Evolutionary conservation across 2,888 invertebrate species (phyloP), one percentile per base, ranked within the genome.

Genomic region (Drosophila diplacantha): DNA sequence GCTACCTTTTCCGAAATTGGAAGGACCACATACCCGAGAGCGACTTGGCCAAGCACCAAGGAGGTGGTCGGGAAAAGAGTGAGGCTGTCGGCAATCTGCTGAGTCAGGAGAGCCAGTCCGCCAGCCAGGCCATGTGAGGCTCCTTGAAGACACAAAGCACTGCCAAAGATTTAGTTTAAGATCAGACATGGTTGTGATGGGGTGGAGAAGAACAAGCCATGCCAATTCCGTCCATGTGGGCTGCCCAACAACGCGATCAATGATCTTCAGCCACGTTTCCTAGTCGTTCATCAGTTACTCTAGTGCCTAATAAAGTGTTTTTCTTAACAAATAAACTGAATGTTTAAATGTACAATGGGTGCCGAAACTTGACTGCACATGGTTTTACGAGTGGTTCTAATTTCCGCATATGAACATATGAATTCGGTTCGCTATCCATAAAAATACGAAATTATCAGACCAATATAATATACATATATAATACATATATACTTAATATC

Each of bases 1-100:
- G 96, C 52, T 97, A 97, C 85, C 89, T 97, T 69, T 96, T 96
- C 82, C 91, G 96, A 76, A 96, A 96, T 85, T 97, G 96, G 96
- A 96, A 96, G 88, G 96, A 96, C 85, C 96, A 97, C 85, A 90
- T 97, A 35, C 95, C 95, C 0, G 93, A 93, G 67, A 81, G 79
- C 22, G 83, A 82, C 41, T 64, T 81, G 26, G 63, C 46, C 39
- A 80, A 71, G 51, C 79, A 73, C 39, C 64, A 66, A 24, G 54
- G 29, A 50, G 57, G 39, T 24, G 41, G 50, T 3, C 57, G 58
- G 16, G 64, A 44, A 5, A 56, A 68, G 9, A 55, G 60, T 29
- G 63, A 60, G 8, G 29, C 26, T 44, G 44, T 8, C 29, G 77
- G 74, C 47, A 71, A 57, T 18, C 62, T 83, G 32, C 43, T 74